phyloP scores from a whole-genome alignment of 2,113 vertebrate species.

The Istiophorus platypterus region DNA sequence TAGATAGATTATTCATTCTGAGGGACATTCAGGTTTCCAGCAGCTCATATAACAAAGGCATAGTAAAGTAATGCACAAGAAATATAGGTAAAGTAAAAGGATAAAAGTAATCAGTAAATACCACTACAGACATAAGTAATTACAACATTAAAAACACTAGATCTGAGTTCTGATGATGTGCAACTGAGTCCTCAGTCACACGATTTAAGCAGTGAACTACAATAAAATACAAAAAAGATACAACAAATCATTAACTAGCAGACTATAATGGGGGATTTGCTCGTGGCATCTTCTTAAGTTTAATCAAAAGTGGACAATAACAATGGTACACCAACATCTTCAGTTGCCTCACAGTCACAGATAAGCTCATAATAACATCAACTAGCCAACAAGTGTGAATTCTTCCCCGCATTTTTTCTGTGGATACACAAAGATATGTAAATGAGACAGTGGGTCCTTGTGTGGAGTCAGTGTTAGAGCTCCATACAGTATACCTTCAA shows the following conservation, averaged over 20 bases:
- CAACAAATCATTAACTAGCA: neutral
- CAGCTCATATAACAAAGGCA: no score
- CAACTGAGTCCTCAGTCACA: no score
- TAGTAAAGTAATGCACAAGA: no score
- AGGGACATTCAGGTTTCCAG: no score
- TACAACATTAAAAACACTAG: no score
- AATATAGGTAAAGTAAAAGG: no score
- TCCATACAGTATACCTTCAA: neutral
- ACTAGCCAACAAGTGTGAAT: constrained; percentile 68
- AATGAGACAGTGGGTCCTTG: constrained; percentile 50
- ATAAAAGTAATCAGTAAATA: no score
- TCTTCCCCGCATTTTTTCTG: constrained; percentile 55
- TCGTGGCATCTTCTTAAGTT: neutral
- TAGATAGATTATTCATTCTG: constrained; percentile 17
- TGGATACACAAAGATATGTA: constrained; percentile 45
- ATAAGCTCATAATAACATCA: constrained; percentile 38
- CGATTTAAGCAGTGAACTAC: no score
- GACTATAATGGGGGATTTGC: neutral
- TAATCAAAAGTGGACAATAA: neutral
- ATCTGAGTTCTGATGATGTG: no score
- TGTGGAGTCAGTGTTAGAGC: constrained; percentile 16
- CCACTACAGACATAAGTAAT: no score
- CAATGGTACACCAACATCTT: neutral
- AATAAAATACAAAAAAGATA: no score
- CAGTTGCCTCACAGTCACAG: constrained; percentile 23